phyloP scores from a whole-genome alignment of 2,888 invertebrate genomes.

The Ethmia dodecea region DNA sequence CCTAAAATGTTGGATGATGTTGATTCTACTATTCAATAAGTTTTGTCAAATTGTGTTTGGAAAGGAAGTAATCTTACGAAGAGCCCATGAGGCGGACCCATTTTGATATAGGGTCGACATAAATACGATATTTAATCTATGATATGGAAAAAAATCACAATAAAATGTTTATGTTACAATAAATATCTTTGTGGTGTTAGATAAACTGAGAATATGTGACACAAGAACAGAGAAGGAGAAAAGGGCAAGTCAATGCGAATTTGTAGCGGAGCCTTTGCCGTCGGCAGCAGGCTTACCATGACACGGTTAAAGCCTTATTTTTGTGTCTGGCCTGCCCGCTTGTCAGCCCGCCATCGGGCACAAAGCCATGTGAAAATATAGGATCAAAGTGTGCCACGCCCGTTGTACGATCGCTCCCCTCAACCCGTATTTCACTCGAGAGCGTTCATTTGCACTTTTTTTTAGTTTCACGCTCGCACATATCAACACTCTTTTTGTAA shows the following conservation, averaged over 20 bases:
- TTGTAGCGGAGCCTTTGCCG: constrained; percentile 73
- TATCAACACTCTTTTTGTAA: constrained; percentile 23
- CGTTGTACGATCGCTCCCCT: constrained; percentile 41
- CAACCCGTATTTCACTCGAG: constrained; percentile 16
- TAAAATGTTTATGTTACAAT: constrained; percentile 11
- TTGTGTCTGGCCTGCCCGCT: constrained; percentile 72
- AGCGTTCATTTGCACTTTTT: constrained; percentile 9
- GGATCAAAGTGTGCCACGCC: constrained; percentile 69
- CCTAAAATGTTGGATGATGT: too few species aligned
- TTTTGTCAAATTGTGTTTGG: too few species aligned
- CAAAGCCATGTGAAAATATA: constrained; percentile 75
- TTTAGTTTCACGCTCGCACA: constrained; percentile 1
- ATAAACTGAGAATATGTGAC: constrained; percentile 21
- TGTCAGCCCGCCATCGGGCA: constrained; percentile 69
- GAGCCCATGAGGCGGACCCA: too few species aligned
- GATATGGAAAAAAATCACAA: constrained; percentile 5
- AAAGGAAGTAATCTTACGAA: too few species aligned
- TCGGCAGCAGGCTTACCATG: constrained; percentile 74
- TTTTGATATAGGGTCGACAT: too few species aligned
- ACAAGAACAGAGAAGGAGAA: constrained; percentile 38
- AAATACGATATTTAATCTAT: constrained; percentile 4
- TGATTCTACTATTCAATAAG: too few species aligned
- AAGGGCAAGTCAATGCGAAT: constrained; percentile 66
- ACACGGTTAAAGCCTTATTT: constrained; percentile 76
- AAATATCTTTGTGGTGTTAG: constrained; percentile 12